These are phyloP conservation scores for Haemorhous mexicanus DNA, from an alignment of 2,113 vertebrate genomes.

Conservation along the genomic window DNA sequence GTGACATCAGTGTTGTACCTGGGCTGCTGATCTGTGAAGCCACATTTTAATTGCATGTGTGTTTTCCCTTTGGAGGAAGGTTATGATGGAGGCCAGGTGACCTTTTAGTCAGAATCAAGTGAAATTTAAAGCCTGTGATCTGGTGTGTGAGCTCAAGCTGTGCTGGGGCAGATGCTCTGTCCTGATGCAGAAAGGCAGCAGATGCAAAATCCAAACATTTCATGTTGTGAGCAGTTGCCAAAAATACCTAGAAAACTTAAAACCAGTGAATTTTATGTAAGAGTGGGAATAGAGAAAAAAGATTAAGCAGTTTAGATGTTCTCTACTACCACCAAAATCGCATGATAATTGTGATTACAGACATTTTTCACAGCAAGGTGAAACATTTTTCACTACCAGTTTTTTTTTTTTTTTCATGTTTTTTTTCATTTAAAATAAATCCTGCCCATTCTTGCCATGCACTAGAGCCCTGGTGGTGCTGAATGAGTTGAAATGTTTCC, in stretches of 20 bases:
- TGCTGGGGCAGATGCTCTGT: neutral
- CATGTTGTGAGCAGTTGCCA: neutral
- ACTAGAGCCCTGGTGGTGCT: rapidly evolving
- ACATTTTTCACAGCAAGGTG: neutral
- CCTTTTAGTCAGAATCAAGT: neutral
- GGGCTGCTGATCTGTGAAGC: neutral
- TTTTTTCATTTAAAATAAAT: neutral
- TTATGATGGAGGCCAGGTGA: neutral
- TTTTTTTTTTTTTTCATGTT: neutral
- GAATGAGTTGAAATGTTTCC: neutral
- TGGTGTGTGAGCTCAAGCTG: neutral
- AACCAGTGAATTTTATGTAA: neutral
- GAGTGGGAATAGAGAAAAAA: neutral
- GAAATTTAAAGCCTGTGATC: neutral
- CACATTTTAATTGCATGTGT: neutral
- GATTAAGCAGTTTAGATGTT: neutral
- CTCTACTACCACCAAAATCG: neutral
- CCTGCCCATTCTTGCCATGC: neutral
- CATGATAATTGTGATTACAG: neutral
- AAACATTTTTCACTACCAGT: neutral
- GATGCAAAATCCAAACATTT: neutral
- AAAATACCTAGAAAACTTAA: neutral
- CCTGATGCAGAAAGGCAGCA: neutral
- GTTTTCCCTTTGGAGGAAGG: neutral
- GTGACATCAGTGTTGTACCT: neutral